Percentiles rank a stretch among this genome's conserved stretches.
Conservation (phyloP, 2,888 invertebrate species). For the Tinea semifulvella region DNA sequence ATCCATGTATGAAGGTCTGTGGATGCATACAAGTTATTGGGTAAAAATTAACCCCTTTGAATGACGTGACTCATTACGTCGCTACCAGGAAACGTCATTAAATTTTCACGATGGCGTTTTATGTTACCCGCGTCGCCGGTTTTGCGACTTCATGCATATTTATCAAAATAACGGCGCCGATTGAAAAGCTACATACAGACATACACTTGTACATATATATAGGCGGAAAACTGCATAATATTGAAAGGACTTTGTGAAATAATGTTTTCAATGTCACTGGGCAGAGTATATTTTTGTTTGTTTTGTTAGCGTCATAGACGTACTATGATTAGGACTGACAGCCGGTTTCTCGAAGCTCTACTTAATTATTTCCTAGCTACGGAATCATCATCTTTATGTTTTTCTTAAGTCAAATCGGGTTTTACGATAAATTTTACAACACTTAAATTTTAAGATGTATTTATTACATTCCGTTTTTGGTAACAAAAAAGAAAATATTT, state of each 20-base stretch:
- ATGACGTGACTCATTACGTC: slow-evolving; percentile 62
- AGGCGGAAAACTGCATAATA: slow-evolving; percentile 20
- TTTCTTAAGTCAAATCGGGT: too few relatives aligned
- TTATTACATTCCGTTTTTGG: too few relatives aligned
- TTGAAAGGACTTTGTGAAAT: slow-evolving; percentile 32
- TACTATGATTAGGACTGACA: too few relatives aligned
- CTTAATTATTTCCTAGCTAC: too few relatives aligned
- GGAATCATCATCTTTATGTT: too few relatives aligned
- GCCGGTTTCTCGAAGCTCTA: too few relatives aligned
- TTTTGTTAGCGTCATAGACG: too few relatives aligned
- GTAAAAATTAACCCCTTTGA: slow-evolving; percentile 56
- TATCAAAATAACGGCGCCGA: slow-evolving; percentile 65
- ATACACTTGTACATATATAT: slow-evolving; percentile 59
- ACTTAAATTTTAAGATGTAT: too few relatives aligned
- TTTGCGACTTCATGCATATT: slow-evolving; percentile 64
- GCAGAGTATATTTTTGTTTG: slow-evolving; percentile 52
- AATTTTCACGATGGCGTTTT: slow-evolving; percentile 64
- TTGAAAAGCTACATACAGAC: slow-evolving; percentile 62
- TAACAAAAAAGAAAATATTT: too few relatives aligned
- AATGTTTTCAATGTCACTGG: slow-evolving; percentile 46
- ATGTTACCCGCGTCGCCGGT: slow-evolving; percentile 53
- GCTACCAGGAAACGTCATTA: slow-evolving; percentile 63
- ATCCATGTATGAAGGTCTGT: too few relatives aligned
- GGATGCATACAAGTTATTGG: slow-evolving; percentile 27
- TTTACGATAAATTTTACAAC: too few relatives aligned